Conservation (phyloP, 2,797 vertebrate species). For the Malurus splendens region DNA sequence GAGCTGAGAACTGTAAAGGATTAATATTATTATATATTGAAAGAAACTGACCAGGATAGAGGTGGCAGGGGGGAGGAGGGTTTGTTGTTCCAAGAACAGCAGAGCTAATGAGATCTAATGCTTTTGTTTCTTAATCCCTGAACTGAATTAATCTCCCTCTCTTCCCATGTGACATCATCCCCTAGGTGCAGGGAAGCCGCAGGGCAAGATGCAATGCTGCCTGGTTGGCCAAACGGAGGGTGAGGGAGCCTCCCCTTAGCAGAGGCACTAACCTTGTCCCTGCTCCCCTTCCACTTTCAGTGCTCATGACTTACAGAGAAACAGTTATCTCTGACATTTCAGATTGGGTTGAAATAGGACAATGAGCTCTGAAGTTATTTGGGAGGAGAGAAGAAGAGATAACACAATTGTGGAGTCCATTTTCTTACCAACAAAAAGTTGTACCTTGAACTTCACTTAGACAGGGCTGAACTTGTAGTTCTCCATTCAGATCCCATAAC, state of each 20-base stretch:
- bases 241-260: neutral
- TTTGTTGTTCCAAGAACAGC: conserved; percentile 10
- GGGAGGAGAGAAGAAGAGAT: neutral
- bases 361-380: neutral
- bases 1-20: neutral
- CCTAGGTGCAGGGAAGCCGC: neutral
- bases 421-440: neutral
- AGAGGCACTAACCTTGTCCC: neutral
- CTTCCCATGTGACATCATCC: conserved; percentile 32
- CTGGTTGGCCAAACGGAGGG: neutral
- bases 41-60: neutral
- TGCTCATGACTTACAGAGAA: neutral
- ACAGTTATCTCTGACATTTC: neutral
- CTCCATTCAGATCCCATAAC: neutral
- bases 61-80: neutral
- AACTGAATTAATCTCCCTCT: conserved; percentile 29
- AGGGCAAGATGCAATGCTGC: neutral
- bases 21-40: conserved; percentile 19
- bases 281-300: neutral
- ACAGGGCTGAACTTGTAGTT: neutral
- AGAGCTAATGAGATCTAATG: conserved; percentile 43
- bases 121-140: conserved; percentile 54
- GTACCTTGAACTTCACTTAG: neutral
- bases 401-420: neutral
- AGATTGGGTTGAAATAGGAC: neutral